Evolutionary conservation across 2,797 vertebrate species (phyloP).

Genomic region (Fratercula arctica): DNA sequence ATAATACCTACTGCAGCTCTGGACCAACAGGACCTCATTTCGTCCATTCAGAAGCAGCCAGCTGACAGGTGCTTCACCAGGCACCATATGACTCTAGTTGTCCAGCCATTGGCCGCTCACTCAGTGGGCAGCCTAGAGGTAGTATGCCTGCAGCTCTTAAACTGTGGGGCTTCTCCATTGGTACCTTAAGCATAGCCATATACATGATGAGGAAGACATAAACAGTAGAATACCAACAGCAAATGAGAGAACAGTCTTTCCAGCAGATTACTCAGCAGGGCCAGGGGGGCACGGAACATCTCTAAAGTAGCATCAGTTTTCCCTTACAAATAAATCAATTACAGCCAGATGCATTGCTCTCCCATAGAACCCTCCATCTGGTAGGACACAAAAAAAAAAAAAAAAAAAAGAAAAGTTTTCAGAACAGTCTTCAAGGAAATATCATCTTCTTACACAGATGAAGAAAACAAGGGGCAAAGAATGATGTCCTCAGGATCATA

Average conservation of each 20-base stretch:
- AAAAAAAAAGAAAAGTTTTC: neutral
- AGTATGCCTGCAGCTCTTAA: neutral
- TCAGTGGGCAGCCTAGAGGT: neutral
- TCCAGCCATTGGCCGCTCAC: neutral
- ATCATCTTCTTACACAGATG: neutral
- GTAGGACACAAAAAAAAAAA: neutral
- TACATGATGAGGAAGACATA: neutral
- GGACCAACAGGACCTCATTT: neutral
- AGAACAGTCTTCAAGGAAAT: neutral
- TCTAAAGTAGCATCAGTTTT: neutral
- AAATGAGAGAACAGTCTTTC: neutral
- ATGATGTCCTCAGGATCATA: neutral
- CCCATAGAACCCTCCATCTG: neutral
- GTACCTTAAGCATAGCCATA: neutral
- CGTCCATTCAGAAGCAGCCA: neutral
- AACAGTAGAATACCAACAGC: neutral
- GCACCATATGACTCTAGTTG: neutral
- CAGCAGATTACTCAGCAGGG: neutral
- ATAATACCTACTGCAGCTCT: neutral
- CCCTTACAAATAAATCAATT: neutral
- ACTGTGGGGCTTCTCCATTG: neutral
- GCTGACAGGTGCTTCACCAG: neutral
- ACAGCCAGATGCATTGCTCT: neutral
- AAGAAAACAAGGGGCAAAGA: slow-evolving; percentile 1
- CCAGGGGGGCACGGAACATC: neutral